Evolutionary conservation across 2,113 vertebrate species (phyloP).

Genomic region (Capreolus pygargus): DNA sequence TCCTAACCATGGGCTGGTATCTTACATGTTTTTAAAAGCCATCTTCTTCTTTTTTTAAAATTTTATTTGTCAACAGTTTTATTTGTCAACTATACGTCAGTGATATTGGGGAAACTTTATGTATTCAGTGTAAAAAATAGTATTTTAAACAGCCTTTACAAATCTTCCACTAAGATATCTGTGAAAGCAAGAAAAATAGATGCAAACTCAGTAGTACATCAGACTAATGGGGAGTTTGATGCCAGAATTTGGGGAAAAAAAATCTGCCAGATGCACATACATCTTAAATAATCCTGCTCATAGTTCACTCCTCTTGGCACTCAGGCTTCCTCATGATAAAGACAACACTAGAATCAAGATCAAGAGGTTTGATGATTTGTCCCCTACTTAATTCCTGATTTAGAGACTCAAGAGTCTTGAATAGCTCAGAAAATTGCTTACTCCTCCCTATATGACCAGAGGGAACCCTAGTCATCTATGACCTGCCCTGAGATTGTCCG

Average conservation of each 20-base stretch:
- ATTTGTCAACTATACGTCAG: background rate
- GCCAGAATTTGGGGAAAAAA: background rate
- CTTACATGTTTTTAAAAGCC: constrained; percentile 18
- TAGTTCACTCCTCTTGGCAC: background rate
- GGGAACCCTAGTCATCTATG: fast-evolving
- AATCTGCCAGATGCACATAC: fast-evolving
- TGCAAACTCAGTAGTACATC: background rate
- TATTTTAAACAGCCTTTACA: background rate
- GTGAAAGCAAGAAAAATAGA: background rate
- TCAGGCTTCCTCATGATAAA: background rate
- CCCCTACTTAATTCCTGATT: background rate
- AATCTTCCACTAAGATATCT: background rate
- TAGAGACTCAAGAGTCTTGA: no score
- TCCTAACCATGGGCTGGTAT: background rate
- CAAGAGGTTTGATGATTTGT: background rate
- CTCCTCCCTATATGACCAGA: background rate
- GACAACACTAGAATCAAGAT: background rate
- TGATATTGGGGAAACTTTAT: background rate
- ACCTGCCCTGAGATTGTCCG: fast-evolving
- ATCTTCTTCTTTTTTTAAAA: background rate
- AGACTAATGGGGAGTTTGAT: background rate
- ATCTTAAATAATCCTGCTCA: background rate
- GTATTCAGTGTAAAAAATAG: background rate
- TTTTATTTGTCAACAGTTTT: background rate
- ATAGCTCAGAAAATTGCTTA: background rate